Base-by-base conservation (phyloP, 1,140 invertebrate species). In the Eubasilissa regina region DNA sequence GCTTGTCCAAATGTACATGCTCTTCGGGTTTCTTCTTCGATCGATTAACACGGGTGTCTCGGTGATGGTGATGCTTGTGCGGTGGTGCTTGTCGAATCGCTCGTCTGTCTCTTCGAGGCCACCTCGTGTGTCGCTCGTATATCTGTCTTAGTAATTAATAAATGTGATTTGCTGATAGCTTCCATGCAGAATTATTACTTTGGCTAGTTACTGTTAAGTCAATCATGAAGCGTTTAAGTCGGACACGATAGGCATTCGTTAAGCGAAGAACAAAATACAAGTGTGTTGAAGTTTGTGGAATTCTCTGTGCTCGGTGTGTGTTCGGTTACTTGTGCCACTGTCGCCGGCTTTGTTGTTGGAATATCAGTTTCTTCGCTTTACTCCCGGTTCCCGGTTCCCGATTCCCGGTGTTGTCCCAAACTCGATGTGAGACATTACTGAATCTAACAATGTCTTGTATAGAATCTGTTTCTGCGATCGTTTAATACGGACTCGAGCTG, bases 111-210 rank as follows among this genome's bases (percentile, higher is more conserved):
- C 45, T 48, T n/a, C 45, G 43, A 12, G 19, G 68, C 68, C 68
- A 21, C 4, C 11, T 55, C 6, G 47, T 53, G 45, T 70, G 43
- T 25, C 47, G 15, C 43, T 48, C 66, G 25, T 1, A 35, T 35
- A 35, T 35, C 45, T 45, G 12, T 47, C 47, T 19, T 35, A 35
- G 51, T 73, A 47, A 70, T 47, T 70, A 25, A 19, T 13, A 53
- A 43, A 55, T 51, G 74, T 58, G 56, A 60, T 47, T 58, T 19
- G 73, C 58, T 76, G 74, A 47, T 73, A 53, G 25, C 15, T 47
- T 64, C 74, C 74, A 76, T 76, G 74, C 74, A 64, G 58, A 47
- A 76, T 48, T 76, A 64, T 76, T 76, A 58, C 44, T 17, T 15
- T 72, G 55, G 70, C 21, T 35, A 73, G 73, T 58, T 64, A 76